Conservation (phyloP, 2,888 invertebrate species). For the Gastracanthus pulcherrimus region DNA sequence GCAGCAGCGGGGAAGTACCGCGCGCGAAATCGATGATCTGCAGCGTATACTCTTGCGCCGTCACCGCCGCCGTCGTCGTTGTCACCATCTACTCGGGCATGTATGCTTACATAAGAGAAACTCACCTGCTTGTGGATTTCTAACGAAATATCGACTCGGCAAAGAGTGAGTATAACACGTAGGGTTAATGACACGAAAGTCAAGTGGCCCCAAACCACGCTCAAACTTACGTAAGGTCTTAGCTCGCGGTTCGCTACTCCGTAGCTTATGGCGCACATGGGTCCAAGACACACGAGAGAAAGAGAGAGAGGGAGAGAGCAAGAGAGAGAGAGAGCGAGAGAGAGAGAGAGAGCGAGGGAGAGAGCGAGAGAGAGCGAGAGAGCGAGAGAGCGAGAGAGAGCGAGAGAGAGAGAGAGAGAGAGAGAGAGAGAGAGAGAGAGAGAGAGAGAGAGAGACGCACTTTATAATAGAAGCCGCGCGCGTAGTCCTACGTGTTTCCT, state of each 20-base stretch:
- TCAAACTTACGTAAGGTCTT: conserved; percentile 65
- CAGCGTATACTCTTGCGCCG: background rate
- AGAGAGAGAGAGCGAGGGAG: no score
- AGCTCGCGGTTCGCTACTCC: conserved; percentile 57
- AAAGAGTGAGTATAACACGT: conserved; percentile 56
- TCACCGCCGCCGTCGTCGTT: background rate
- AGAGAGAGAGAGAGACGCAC: conserved; percentile 46
- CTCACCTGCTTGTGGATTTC: conserved; percentile 66
- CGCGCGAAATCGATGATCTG: background rate
- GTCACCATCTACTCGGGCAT: background rate
- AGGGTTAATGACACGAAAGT: conserved; percentile 71
- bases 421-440: no score
- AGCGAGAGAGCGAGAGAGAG: no score
- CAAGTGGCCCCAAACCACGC: conserved; percentile 69
- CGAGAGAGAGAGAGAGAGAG: no score
- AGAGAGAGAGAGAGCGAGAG: no score
- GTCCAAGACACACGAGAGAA: no score
- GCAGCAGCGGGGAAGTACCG: background rate
- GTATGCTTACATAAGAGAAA: conserved; percentile 69
- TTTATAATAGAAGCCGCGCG: conserved; percentile 25
- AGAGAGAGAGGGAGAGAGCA: no score
- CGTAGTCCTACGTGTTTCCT: conserved; percentile 13
- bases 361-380: no score
- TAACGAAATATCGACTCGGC: conserved; percentile 67
- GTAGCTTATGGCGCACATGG: background rate